Evolutionary conservation across 2,888 invertebrate genomes (phyloP).

Genomic region (Aporophyla nigra): DNA sequence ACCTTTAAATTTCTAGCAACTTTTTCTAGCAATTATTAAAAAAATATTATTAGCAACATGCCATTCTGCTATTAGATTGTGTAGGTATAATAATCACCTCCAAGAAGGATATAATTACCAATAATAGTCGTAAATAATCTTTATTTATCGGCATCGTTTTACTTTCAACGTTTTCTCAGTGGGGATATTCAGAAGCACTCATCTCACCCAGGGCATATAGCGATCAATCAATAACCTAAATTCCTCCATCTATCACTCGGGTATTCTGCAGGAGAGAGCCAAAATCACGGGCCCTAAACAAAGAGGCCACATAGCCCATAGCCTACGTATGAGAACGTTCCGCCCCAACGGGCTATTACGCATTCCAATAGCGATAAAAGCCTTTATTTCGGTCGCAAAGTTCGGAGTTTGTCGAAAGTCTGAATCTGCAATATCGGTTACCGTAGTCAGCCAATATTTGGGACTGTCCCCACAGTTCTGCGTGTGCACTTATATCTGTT

Average conservation of each 20-base stretch:
- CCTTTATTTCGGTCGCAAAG: conserved; percentile 61
- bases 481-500: conserved; percentile 14
- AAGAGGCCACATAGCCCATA: conserved; percentile 43
- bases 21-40: neutral
- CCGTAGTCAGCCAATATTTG: conserved; percentile 31
- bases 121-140: neutral
- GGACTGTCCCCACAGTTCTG: conserved; percentile 24
- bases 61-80: neutral
- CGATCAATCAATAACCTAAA: conserved; percentile 64
- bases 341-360: conserved; percentile 54
- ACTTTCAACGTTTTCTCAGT: conserved; percentile 8
- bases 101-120: neutral
- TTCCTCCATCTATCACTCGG: conserved; percentile 59
- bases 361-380: conserved; percentile 64
- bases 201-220: conserved; percentile 26
- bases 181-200: conserved; percentile 24
- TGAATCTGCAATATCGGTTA: conserved; percentile 59
- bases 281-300: conserved; percentile 61
- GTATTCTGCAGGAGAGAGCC: conserved; percentile 35
- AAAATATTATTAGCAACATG: neutral
- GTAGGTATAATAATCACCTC: neutral
- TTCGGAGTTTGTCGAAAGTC: conserved; percentile 49
- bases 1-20: neutral
- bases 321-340: conserved; percentile 51
- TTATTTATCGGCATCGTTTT: neutral